Percentiles rank a stretch among this genome's conserved stretches.
Evolutionary conservation across 2,888 invertebrate species (phyloP).

Genomic region (Epirrhoe tristata): DNA sequence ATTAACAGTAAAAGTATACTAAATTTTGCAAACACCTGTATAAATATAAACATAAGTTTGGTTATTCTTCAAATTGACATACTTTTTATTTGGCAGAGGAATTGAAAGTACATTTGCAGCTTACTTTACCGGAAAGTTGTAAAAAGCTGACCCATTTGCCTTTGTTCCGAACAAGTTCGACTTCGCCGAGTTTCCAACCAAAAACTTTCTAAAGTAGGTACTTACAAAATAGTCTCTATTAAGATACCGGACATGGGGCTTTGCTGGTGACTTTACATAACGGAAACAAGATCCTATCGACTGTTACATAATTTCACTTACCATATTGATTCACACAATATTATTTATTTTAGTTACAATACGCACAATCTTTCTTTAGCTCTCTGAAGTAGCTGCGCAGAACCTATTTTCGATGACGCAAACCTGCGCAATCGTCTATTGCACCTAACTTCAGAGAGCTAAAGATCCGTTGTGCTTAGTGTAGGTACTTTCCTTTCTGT

Average conservation of each 20-base stretch:
- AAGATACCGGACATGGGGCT: background rate
- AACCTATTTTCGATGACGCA: too few species aligned
- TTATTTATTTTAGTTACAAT: background rate
- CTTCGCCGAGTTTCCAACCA: constrained; percentile 4
- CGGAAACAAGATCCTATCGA: background rate
- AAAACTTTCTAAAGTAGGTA: constrained; percentile 8
- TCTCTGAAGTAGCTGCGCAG: too few species aligned
- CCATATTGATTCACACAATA: background rate
- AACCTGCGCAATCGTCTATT: too few species aligned
- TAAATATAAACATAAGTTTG: background rate
- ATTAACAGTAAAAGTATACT: too few species aligned
- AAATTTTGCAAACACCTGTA: too few species aligned
- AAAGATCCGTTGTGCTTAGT: too few species aligned
- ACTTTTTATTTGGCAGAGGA: background rate
- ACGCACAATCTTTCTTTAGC: too few species aligned
- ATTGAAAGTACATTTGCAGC: background rate
- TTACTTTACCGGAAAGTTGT: constrained; percentile 28
- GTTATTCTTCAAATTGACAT: background rate
- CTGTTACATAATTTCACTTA: background rate
- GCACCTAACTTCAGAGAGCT: too few species aligned
- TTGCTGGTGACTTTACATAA: background rate
- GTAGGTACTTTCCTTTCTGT: too few species aligned
- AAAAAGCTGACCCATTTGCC: constrained; percentile 6
- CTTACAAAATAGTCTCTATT: constrained; percentile 10
- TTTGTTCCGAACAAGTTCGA: constrained; percentile 7